phyloP scores from a whole-genome alignment of 1,140 invertebrate genomes.

The Mycetomoellerius zeteki region DNA sequence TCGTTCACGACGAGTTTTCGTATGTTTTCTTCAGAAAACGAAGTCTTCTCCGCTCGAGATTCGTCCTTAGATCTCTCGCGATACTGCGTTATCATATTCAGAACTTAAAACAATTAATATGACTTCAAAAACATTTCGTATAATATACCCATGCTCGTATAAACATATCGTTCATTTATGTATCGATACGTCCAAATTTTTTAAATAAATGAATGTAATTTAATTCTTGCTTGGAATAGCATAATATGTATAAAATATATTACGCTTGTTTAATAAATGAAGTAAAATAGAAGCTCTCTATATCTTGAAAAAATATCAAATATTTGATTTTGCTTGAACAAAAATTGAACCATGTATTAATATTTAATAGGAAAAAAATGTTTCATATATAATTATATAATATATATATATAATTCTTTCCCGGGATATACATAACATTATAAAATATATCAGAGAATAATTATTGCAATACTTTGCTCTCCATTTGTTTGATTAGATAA shows the following conservation, averaged over 20 bases:
- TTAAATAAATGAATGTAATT: neutral
- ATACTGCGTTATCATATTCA: neutral
- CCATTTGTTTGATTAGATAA: neutral
- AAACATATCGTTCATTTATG: neutral
- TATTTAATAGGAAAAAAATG: too few relatives aligned
- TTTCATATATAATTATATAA: too few relatives aligned
- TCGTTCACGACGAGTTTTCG: slow-evolving; percentile 9
- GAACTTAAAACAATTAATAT: neutral
- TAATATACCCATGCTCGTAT: too few relatives aligned
- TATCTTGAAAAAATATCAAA: neutral
- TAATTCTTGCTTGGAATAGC: neutral
- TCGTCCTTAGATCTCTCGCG: neutral
- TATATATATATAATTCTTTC: too few relatives aligned
- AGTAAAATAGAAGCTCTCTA: neutral
- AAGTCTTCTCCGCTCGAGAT: neutral
- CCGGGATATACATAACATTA: too few relatives aligned
- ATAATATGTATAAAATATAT: neutral
- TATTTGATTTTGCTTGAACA: neutral
- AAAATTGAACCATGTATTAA: neutral
- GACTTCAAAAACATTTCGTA: neutral
- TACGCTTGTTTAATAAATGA: neutral
- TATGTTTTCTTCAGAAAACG: neutral
- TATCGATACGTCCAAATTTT: neutral
- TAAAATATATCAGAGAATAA: neutral
- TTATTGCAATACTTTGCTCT: neutral